Percentiles rank a stretch among this genome's conserved stretches.
These are phyloP conservation scores for Chionomys nivalis DNA, from an alignment of 2,113 vertebrate species.

Conservation along the genomic window DNA sequence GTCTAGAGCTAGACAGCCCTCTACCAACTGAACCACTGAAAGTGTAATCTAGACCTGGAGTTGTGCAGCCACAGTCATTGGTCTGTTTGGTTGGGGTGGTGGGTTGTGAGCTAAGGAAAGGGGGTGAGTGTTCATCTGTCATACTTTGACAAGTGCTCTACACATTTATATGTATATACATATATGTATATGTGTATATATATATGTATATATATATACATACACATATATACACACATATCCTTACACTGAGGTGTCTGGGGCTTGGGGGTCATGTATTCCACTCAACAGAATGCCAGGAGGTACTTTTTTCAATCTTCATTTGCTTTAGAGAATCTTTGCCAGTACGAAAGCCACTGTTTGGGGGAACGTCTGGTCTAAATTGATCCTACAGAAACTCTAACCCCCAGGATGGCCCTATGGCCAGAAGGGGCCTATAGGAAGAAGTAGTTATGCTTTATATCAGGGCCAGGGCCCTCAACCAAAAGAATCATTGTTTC, in stretches of 20 bases:
- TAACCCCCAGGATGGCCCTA: accelerated
- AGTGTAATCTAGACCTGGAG: too few species aligned
- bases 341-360: not conserved
- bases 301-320: not conserved
- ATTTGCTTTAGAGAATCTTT: not conserved
- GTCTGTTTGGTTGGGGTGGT: too few species aligned
- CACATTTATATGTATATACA: not conserved
- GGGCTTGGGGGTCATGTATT: too few species aligned
- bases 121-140: not conserved
- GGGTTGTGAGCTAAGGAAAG: not conserved
- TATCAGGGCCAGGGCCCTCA: too few species aligned
- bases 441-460: not conserved
- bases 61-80: accelerated
- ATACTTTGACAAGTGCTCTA: not conserved
- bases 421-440: not conserved
- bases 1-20: not conserved
- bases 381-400: not conserved
- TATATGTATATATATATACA: accelerated
- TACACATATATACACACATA: accelerated
- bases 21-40: not conserved
- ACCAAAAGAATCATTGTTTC: not conserved
- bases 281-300: not conserved
- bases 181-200: not conserved
- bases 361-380: not conserved
- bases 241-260: not conserved